These are phyloP conservation scores for Tringa solitaria DNA, from an alignment of 2,113 vertebrate species.

Conservation along the genomic window DNA sequence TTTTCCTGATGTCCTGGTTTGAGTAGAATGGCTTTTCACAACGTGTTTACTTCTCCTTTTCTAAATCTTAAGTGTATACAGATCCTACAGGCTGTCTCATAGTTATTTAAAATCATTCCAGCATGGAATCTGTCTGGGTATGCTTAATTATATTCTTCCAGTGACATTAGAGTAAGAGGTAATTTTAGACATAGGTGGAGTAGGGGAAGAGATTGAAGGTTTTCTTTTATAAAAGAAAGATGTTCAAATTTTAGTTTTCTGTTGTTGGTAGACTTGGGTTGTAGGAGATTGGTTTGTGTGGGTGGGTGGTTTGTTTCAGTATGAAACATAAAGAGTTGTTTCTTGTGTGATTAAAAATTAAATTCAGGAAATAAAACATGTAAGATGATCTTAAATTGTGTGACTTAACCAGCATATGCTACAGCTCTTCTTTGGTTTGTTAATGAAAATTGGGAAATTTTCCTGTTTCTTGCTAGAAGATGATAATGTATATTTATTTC, in stretches of 20 bases:
- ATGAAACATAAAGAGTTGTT: not conserved
- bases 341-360: not conserved
- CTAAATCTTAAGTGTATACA: not conserved
- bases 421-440: not conserved
- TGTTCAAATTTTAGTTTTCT: not conserved
- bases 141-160: constrained; percentile 28
- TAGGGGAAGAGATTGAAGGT: not conserved
- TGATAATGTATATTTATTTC: not conserved
- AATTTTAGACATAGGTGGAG: not conserved
- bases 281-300: not conserved
- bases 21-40: not conserved
- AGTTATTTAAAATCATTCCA: constrained; percentile 32
- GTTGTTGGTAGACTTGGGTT: not conserved
- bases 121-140: not conserved
- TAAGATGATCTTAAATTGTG: not conserved
- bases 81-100: not conserved
- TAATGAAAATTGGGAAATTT: not conserved
- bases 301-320: not conserved
- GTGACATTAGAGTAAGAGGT: not conserved
- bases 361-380: not conserved
- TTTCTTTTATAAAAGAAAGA: not conserved
- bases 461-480: not conserved
- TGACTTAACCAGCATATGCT: not conserved
- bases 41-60: not conserved
- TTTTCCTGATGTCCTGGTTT: not conserved